These are phyloP conservation scores for Coccyzus lansbergi DNA, from an alignment of 2,797 vertebrate species.

Conservation along the genomic window DNA sequence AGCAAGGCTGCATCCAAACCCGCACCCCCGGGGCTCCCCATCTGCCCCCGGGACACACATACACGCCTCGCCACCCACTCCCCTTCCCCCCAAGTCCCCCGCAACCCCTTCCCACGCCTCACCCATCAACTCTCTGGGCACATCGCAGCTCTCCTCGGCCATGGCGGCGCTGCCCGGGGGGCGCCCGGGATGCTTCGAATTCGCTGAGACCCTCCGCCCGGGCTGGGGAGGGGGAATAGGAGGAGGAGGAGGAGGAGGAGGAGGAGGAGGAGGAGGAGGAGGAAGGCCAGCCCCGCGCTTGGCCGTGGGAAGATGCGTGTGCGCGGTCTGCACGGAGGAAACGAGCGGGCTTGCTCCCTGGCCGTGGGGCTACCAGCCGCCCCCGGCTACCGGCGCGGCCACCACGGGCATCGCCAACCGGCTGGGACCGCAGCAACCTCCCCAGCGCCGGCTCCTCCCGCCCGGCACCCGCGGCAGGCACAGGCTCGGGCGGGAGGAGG, in stretches of 20 bases:
- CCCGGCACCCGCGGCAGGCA: neutral
- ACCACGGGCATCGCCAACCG: neutral
- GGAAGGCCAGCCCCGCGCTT: neutral
- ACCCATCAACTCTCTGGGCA: slow-evolving; percentile 90
- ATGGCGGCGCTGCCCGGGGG: slow-evolving; percentile 62
- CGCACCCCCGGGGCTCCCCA: neutral
- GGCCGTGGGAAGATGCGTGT: neutral
- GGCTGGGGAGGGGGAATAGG: too few relatives aligned
- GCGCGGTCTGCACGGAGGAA: neutral
- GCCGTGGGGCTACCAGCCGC: neutral
- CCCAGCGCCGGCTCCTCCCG: neutral
- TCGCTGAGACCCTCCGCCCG: neutral
- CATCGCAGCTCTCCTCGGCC: slow-evolving; percentile 88
- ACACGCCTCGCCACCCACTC: neutral
- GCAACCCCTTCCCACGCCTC: slow-evolving; percentile 67
- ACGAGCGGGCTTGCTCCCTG: neutral
- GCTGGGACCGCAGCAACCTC: neutral
- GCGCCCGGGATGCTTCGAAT: slow-evolving; percentile 39
- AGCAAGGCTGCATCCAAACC: neutral
- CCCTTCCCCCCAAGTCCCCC: too few relatives aligned
- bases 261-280: neutral
- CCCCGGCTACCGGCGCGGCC: neutral
- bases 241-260: neutral
- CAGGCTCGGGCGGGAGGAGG: neutral
- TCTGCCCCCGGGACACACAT: neutral